phyloP scores from a whole-genome alignment of 2,113 vertebrate species.

The Thymallus thymallus region DNA sequence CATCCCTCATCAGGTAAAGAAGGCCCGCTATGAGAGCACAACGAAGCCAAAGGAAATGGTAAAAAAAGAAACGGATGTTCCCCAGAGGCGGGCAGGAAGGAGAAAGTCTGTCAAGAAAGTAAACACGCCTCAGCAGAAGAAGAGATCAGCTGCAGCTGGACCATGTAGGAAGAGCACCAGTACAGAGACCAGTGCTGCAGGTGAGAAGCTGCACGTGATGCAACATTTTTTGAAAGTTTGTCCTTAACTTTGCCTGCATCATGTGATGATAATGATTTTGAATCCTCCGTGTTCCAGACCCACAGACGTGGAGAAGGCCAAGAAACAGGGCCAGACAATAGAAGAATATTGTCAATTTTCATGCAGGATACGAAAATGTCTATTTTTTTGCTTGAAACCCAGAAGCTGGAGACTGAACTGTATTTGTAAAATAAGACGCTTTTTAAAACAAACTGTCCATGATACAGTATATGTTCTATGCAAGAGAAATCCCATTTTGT shows the following conservation, averaged over 20 bases:
- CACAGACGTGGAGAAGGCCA: constrained; percentile 30
- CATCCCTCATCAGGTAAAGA: constrained; percentile 33
- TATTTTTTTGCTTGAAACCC: no score
- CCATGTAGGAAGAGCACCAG: constrained; percentile 21
- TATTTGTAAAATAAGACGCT: neutral
- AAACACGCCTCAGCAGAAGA: constrained; percentile 5
- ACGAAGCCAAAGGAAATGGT: constrained; percentile 9
- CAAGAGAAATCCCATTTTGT: neutral
- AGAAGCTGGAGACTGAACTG: neutral
- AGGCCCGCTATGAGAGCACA: constrained; percentile 18
- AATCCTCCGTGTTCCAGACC: constrained; percentile 37
- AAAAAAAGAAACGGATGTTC: constrained; percentile 12
- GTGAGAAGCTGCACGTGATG: constrained; percentile 34
- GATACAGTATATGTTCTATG: neutral
- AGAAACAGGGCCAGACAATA: constrained; percentile 12
- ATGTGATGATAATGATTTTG: neutral
- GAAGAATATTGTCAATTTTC: no score
- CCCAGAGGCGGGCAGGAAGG: neutral
- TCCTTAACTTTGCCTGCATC: neutral
- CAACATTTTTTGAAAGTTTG: neutral
- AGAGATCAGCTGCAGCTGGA: neutral
- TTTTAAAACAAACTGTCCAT: constrained; percentile 2
- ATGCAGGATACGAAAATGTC: no score
- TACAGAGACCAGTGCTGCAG: neutral
- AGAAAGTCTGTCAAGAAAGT: constrained; percentile 1